phyloP scores from a whole-genome alignment of 2,113 vertebrate species.

The Macaca mulatta region DNA sequence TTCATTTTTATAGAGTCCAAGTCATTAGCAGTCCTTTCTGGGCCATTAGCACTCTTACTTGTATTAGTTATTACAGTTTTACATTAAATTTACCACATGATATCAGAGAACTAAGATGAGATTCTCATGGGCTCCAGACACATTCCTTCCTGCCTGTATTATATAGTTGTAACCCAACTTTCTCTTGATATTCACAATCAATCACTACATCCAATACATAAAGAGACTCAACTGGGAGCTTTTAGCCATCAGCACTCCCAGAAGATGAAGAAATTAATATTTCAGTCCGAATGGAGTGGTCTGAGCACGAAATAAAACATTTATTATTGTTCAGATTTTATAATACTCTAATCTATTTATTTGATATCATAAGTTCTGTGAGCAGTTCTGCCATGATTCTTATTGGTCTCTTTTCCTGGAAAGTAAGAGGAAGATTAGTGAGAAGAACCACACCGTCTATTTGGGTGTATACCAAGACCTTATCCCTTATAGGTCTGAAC shows the following conservation, averaged over 20 bases:
- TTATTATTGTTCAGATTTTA: not conserved
- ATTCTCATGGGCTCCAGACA: not conserved
- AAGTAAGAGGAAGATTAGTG: not conserved
- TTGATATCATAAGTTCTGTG: not conserved
- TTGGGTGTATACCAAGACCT: not conserved
- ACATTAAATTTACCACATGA: not conserved
- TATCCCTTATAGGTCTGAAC: not conserved
- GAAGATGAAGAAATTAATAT: not conserved
- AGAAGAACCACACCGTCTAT: not conserved
- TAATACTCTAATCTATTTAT: not conserved
- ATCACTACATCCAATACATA: not conserved
- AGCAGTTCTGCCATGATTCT: not conserved
- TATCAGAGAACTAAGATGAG: not conserved
- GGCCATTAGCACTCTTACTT: not conserved
- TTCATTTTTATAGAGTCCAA: not conserved
- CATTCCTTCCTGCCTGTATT: not conserved
- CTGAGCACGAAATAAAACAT: fast-evolving
- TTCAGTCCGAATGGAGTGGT: not conserved
- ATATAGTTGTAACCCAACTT: not conserved
- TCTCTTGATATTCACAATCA: not conserved
- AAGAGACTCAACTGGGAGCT: not conserved
- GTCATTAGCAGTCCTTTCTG: not conserved
- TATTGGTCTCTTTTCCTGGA: not conserved
- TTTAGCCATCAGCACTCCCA: not conserved
- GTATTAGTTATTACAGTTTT: not conserved